Base-by-base conservation (phyloP, 2,888 invertebrate genomes). In the Eristalis arbustorum region DNA sequence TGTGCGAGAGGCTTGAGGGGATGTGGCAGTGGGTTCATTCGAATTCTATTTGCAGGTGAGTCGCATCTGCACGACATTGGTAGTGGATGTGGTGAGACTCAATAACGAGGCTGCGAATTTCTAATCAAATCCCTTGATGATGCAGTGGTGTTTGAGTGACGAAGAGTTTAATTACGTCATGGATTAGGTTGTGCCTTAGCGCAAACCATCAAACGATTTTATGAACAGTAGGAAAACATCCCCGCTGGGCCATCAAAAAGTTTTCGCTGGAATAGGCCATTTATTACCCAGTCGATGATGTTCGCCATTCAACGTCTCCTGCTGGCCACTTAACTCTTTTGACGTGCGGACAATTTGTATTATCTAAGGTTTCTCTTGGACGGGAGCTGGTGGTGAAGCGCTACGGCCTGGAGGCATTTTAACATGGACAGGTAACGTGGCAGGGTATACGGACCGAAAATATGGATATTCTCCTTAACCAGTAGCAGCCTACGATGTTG, bases 341-440 rank as follows among this genome's bases (percentile, higher is more conserved):
- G 78, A 84, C 78, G 64, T 69, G 69, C 69, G 78, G 57, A 66
- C 73, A 84, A 79, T 74, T 84, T 75, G 69, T 79, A 59, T 68
- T 40, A 40, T 68, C 62, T 23, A 22, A 62, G n/a, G 59, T 23
- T 76, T 69, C 56, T 49, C 18, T 22, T 56, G 56, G 22, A 56
- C 1, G 13, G 56, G 56, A 22, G 18, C 40, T 42, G 25, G 34
- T 28, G 1, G 62, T 34, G 63, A 8, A n/a, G 18, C 56, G 13
- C 13, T 3, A 13, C 8, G n/a, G 25, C 6, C 11, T 1, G 62
- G n/a, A 13, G 37, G 28, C 25, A 25, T 25, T 3, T 8, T 5
- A 31, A 31, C 31, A 28, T 34, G 2, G 22, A 18, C 22, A 40
- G 66, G 37, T 64, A 66, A 63, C 34, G 14, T 56, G 63, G 56